These are phyloP conservation scores for Crocidura indochinensis DNA, from an alignment of 2,797 vertebrate species.

Conservation along the genomic window DNA sequence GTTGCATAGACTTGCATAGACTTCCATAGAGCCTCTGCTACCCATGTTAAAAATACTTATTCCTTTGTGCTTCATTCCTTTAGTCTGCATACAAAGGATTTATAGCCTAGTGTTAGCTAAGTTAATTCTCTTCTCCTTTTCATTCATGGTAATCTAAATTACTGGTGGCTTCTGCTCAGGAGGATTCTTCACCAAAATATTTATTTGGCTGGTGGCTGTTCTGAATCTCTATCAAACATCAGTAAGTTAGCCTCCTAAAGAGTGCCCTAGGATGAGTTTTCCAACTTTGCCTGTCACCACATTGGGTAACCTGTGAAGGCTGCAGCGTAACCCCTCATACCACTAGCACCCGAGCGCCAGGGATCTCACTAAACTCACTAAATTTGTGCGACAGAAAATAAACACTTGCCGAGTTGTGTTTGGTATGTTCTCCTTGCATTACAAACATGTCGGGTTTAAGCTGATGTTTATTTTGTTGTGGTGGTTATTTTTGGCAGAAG, in stretches of 20 bases:
- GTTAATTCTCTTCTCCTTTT: slow-evolving; percentile 50
- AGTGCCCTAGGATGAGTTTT: neutral
- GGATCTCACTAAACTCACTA: too few relatives aligned
- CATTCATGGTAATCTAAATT: slow-evolving; percentile 70
- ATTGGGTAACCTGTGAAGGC: neutral
- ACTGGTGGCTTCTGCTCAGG: slow-evolving; percentile 45
- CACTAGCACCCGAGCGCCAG: neutral
- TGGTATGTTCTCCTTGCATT: neutral
- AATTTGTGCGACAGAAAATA: neutral
- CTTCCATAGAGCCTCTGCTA: neutral
- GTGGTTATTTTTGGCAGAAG: slow-evolving; percentile 89
- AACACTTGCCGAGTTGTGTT: neutral
- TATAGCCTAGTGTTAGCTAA: slow-evolving; percentile 47
- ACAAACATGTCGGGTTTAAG: slow-evolving; percentile 41
- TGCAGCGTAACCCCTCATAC: neutral
- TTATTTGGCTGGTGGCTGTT: slow-evolving; percentile 73
- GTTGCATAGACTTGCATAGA: too few relatives aligned
- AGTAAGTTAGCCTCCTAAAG: slow-evolving; percentile 17
- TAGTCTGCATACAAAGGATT: slow-evolving; percentile 40
- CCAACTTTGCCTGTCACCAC: neutral
- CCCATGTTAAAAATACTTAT: slow-evolving; percentile 49
- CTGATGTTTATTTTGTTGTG: slow-evolving; percentile 50
- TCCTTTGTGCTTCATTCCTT: slow-evolving; percentile 41
- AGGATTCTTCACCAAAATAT: slow-evolving; percentile 59
- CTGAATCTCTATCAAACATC: slow-evolving; percentile 43